A percentile compares a stretch with the other conserved stretches of the same genome.
phyloP scores from a whole-genome alignment of 2,113 vertebrate genomes.

The Delphinapterus leucas region DNA sequence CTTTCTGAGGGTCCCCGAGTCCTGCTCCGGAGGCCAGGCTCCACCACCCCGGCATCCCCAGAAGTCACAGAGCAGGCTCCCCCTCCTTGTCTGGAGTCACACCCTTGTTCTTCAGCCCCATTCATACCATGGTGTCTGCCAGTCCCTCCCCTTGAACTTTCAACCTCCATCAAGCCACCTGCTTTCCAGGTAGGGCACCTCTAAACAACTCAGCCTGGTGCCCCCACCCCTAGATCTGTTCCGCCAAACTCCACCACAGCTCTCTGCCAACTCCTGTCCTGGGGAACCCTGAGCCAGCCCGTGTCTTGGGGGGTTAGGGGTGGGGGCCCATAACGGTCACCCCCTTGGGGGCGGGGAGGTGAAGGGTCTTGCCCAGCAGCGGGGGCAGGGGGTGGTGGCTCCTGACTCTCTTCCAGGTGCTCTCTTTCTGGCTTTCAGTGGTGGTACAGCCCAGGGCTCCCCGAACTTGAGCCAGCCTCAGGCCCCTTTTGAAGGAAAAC shows the following conservation, averaged over 20 bases:
- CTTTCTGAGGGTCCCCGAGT: not conserved
- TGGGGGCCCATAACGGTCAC: not conserved
- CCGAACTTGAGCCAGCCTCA: not conserved
- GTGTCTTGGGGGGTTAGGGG: no score
- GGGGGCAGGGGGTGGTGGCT: fast-evolving
- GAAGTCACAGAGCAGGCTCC: not conserved
- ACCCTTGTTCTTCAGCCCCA: not conserved
- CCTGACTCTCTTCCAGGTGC: not conserved
- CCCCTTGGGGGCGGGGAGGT: fast-evolving
- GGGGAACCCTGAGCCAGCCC: not conserved
- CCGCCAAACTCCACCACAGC: not conserved
- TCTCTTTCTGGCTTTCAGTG: not conserved
- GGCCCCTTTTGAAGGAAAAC: not conserved
- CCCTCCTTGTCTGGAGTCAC: not conserved
- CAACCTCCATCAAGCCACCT: not conserved
- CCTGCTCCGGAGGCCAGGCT: not conserved
- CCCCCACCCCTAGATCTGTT: not conserved
- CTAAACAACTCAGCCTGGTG: not conserved
- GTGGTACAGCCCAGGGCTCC: not conserved
- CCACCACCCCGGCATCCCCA: fast-evolving
- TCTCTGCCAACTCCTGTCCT: not conserved
- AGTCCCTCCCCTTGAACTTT: not conserved
- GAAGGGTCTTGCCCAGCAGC: fast-evolving
- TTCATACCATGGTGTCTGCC: fast-evolving
- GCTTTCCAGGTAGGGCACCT: not conserved